phyloP scores from a whole-genome alignment of 2,113 vertebrate genomes.

The Pandion haliaetus region DNA sequence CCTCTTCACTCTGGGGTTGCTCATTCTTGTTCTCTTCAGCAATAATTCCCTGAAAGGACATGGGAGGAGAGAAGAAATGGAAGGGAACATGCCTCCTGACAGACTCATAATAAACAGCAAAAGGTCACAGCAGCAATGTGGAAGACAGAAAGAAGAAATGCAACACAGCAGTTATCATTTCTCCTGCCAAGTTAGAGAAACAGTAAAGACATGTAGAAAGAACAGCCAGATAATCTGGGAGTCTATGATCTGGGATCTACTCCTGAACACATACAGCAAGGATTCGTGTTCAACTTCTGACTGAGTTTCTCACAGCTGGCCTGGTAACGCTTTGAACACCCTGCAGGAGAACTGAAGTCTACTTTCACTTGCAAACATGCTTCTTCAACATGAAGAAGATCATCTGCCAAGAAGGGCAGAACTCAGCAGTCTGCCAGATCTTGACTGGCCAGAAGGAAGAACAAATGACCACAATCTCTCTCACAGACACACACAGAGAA shows the following conservation, averaged over 20 bases:
- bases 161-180: not conserved
- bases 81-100: not conserved
- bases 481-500: not conserved
- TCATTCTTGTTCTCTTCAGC: conserved; percentile 93
- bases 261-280: not conserved
- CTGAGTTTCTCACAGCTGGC: not conserved
- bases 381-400: not conserved
- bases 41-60: conserved; percentile 87
- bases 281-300: not conserved
- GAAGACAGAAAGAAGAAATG: not conserved
- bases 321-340: not conserved
- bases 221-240: not conserved
- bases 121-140: not conserved
- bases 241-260: not conserved
- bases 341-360: not conserved
- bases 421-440: not conserved
- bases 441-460: not conserved
- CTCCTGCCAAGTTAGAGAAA: not conserved
- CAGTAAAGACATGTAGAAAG: not conserved
- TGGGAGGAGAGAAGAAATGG: not conserved
- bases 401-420: not conserved
- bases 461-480: not conserved
- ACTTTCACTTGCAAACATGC: not conserved
- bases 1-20: conserved; percentile 86
- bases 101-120: not conserved